These are phyloP conservation scores for Lophotriccus pileatus DNA, from an alignment of 2,797 vertebrate genomes.

Conservation along the genomic window DNA sequence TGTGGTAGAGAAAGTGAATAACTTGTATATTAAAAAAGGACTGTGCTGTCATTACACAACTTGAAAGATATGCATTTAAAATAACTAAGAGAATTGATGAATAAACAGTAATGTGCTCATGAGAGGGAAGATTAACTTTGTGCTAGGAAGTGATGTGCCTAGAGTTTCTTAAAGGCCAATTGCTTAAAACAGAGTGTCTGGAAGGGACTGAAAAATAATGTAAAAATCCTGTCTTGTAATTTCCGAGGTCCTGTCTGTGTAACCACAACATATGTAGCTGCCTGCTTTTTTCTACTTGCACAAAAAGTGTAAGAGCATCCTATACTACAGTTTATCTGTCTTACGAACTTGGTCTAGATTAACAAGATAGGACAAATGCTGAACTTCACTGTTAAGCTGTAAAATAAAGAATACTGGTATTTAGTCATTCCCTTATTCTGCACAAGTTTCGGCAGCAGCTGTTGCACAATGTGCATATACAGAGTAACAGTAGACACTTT, in stretches of 20 bases:
- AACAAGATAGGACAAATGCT: neutral
- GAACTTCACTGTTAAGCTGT: neutral
- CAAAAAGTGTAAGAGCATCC: neutral
- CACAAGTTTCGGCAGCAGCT: neutral
- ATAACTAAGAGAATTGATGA: neutral
- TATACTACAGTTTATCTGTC: neutral
- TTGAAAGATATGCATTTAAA: slow-evolving; percentile 45
- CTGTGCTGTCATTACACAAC: slow-evolving; percentile 7
- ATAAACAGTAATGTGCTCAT: slow-evolving; percentile 1
- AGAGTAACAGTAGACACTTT: neutral
- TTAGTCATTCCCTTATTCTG: neutral
- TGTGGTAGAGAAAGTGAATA: neutral
- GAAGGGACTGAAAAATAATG: neutral
- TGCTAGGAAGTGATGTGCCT: neutral
- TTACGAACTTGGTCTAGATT: neutral
- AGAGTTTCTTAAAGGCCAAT: neutral
- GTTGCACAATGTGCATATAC: neutral
- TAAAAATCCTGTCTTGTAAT: neutral
- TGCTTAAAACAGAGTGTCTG: neutral
- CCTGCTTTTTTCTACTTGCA: neutral
- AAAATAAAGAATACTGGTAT: neutral
- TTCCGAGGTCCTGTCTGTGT: neutral
- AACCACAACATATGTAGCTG: neutral
- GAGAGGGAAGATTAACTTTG: slow-evolving; percentile 10
- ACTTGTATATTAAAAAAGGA: neutral